These are phyloP conservation scores for Gallinago paraguaiae DNA, from an alignment of 2,113 vertebrate genomes.

Conservation along the genomic window DNA sequence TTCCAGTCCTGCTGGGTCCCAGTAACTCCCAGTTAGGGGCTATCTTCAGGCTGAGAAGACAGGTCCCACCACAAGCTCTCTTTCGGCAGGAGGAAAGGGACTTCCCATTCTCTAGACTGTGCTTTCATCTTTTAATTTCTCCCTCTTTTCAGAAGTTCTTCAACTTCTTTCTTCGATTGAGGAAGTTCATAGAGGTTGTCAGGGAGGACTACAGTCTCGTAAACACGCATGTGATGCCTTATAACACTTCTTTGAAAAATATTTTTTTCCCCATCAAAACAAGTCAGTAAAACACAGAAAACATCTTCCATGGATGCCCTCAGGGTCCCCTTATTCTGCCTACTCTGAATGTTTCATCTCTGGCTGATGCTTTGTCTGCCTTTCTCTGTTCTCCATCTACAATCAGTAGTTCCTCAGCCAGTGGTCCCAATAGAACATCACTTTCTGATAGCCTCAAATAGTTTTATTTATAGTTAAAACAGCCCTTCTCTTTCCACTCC, in stretches of 20 bases:
- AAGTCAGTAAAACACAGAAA: slow-evolving; percentile 29
- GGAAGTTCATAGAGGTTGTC: neutral
- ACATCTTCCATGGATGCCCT: neutral
- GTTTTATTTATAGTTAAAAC: neutral
- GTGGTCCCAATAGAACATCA: neutral
- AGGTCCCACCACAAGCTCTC: neutral
- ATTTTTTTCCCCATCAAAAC: neutral
- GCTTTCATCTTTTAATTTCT: neutral
- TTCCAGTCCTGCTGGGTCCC: neutral
- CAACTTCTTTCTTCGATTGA: neutral
- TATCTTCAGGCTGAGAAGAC: neutral
- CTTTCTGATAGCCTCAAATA: neutral
- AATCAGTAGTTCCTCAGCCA: neutral
- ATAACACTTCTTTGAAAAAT: neutral
- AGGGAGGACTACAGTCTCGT: neutral
- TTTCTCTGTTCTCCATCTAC: slow-evolving; percentile 1
- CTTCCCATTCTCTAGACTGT: neutral
- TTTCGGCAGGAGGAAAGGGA: neutral
- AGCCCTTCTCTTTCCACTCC: neutral
- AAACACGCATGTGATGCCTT: neutral
- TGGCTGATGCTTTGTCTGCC: neutral
- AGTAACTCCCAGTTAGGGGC: neutral
- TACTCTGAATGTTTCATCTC: slow-evolving; percentile 4
- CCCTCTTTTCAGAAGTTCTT: neutral
- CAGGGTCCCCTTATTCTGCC: neutral